Base-by-base conservation (phyloP, 2,797 vertebrate genomes). In the Buphagus erythrorhynchus region DNA sequence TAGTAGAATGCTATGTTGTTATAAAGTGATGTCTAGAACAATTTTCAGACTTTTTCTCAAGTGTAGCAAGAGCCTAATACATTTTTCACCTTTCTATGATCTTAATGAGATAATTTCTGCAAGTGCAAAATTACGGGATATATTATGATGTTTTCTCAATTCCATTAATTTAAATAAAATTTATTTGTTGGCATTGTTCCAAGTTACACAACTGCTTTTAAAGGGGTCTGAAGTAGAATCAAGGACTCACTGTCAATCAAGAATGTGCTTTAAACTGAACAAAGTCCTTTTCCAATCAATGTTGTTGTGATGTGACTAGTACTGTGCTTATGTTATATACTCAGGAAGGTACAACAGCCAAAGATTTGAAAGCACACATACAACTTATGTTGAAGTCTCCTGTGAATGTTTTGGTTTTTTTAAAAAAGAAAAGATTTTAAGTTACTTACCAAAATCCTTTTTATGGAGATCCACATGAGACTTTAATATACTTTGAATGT, bases 11-110 rank as follows among this genome's bases (percentile, higher is more conserved):
- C 6, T 55, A 13, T 35, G 10, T 65, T 35, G 10, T 65, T 49
- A 11, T 57, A 11, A 83, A 45, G n/a, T 49, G 38, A 29, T 58
- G 6, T 35, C 33, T 54, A 31, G n/a, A 86, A 61, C 11, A 28
- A 10, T 51, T 65, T 73, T 69, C 26, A 28, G 11, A 15, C 75
- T 79, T 55, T 43, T 78, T 33, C 26, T 69, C 14, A 6, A 11
- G 4, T 68, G 5, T 31, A 22, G 35, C 2, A 9, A 16, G 58
- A 78, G 15, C 6, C 33, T 74, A 38, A 36, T 16, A 16, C 5
- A 16, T 12, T 31, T 79, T 58, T 48, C 46, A 8, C 8, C 11
- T 35, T 19, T 55, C 9, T 28, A 0, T 1, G 2, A 9, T 66
- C 43, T 74, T 40, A 4, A 7, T 46, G 29, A 77, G 24, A 10